Percentiles rank a stretch among this genome's conserved stretches.
Conservation (phyloP, 2,888 invertebrate genomes). For the Pseudolycoriella hygida region DNA sequence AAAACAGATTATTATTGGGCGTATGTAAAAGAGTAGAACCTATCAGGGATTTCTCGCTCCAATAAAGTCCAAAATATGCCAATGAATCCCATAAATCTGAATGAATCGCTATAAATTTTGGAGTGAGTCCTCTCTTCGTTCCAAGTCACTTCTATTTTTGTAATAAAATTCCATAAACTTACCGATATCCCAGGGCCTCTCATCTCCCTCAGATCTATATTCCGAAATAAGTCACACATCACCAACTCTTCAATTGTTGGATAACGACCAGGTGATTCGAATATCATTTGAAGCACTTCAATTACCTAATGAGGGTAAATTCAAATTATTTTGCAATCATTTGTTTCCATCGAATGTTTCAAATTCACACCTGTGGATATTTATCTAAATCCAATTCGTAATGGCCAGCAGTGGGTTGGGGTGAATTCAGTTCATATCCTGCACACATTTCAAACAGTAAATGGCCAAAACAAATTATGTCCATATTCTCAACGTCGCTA, state of each 20-base stretch:
- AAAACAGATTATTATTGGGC: too few species aligned
- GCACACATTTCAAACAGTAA: conserved; percentile 85
- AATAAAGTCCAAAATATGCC: too few species aligned
- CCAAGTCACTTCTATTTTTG: too few species aligned
- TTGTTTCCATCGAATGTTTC: background rate
- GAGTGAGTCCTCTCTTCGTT: too few species aligned
- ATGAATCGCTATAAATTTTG: too few species aligned
- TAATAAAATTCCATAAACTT: conserved; percentile 18
- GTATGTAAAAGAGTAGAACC: too few species aligned
- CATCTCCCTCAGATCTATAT: conserved; percentile 77
- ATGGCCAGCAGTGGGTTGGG: conserved; percentile 56
- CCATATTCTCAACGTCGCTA: conserved; percentile 35
- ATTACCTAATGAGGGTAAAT: conserved; percentile 37
- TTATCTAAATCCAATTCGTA: conserved; percentile 48
- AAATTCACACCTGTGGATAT: conserved; percentile 45
- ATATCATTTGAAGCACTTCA: conserved; percentile 60
- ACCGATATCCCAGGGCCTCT: conserved; percentile 65
- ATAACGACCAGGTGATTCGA: conserved; percentile 47
- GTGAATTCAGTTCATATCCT: conserved; percentile 59
- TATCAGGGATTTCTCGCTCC: too few species aligned
- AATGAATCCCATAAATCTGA: too few species aligned
- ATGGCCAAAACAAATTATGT: conserved; percentile 60
- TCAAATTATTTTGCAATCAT: background rate
- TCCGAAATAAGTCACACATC: conserved; percentile 68
- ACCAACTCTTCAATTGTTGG: conserved; percentile 66